A percentile compares a stretch with the other conserved stretches of the same genome.
Conservation (phyloP, 1,140 invertebrate genomes). For the Lordiphosa stackelbergi region DNA sequence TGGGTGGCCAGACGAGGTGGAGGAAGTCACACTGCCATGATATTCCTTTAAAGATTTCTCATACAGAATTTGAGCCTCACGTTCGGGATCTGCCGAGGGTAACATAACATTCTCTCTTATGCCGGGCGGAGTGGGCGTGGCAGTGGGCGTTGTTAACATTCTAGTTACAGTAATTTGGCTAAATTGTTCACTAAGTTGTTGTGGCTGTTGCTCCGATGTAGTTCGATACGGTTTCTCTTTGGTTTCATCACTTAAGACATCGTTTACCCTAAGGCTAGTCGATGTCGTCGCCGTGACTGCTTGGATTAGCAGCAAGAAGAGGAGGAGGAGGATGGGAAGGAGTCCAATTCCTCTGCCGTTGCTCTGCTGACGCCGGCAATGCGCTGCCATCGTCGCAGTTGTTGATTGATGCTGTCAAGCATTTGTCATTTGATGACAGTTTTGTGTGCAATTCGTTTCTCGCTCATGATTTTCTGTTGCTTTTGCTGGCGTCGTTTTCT, state of each 20-base stretch:
- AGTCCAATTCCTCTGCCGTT: slow-evolving; percentile 21
- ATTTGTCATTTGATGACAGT: slow-evolving; percentile 77
- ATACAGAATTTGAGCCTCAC: slow-evolving; percentile 69
- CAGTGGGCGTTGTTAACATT: slow-evolving; percentile 28
- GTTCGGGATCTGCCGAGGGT: slow-evolving; percentile 67
- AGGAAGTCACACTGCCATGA: slow-evolving; percentile 46
- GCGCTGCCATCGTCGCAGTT: slow-evolving; percentile 44
- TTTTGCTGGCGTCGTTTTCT: slow-evolving; percentile 8
- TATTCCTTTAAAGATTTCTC: slow-evolving; percentile 73
- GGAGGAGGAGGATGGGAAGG: slow-evolving; percentile 23
- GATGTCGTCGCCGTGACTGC: slow-evolving; percentile 42
- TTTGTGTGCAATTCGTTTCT: slow-evolving; percentile 76
- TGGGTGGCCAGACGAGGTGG: slow-evolving; percentile 2
- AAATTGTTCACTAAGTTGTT: slow-evolving; percentile 21
- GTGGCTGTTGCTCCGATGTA: slow-evolving; percentile 6
- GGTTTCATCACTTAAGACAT: slow-evolving; percentile 20
- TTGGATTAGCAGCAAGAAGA: slow-evolving; percentile 42
- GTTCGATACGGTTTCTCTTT: slow-evolving; percentile 28
- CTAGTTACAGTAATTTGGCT: slow-evolving; percentile 36
- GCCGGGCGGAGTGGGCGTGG: slow-evolving; percentile 19
- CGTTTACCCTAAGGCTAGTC: slow-evolving; percentile 10
- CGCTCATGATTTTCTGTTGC: slow-evolving; percentile 63
- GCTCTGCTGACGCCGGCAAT: slow-evolving; percentile 52
- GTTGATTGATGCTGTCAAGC: slow-evolving; percentile 76
- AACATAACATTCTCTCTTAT: slow-evolving; percentile 73